These are phyloP conservation scores for Tetranychus urticae DNA, from an alignment of 1,140 invertebrate genomes.

Conservation along the genomic window DNA sequence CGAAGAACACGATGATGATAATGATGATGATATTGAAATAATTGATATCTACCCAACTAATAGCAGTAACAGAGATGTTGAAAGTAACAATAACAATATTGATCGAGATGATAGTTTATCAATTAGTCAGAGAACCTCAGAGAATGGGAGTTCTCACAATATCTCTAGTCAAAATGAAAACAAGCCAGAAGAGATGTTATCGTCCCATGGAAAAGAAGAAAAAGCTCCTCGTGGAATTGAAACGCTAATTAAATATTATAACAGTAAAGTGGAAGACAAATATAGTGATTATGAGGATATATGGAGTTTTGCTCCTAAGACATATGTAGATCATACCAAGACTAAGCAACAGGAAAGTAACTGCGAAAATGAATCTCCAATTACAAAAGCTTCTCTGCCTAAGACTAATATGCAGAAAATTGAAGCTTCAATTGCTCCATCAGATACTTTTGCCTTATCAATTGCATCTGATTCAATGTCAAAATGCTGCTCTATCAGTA, in stretches of 20 bases:
- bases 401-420: background rate
- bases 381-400: no score
- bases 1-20: background rate
- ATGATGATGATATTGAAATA: background rate
- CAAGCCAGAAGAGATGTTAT: background rate
- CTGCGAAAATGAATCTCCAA: background rate
- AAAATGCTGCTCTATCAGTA: background rate
- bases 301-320: constrained; percentile 29
- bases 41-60: background rate
- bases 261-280: constrained; percentile 64
- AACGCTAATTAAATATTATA: constrained; percentile 33
- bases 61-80: no score
- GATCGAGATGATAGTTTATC: no score
- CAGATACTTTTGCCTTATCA: no score
- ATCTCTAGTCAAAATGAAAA: background rate
- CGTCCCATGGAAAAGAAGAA: background rate
- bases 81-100: background rate
- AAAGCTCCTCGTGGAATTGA: background rate
- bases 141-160: no score
- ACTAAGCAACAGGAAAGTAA: background rate
- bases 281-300: constrained; percentile 85
- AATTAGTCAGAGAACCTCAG: no score
- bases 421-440: no score
- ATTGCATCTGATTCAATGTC: background rate
- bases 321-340: background rate